These are phyloP conservation scores for Geococcyx californianus DNA, from an alignment of 2,113 vertebrate genomes.

Conservation along the genomic window DNA sequence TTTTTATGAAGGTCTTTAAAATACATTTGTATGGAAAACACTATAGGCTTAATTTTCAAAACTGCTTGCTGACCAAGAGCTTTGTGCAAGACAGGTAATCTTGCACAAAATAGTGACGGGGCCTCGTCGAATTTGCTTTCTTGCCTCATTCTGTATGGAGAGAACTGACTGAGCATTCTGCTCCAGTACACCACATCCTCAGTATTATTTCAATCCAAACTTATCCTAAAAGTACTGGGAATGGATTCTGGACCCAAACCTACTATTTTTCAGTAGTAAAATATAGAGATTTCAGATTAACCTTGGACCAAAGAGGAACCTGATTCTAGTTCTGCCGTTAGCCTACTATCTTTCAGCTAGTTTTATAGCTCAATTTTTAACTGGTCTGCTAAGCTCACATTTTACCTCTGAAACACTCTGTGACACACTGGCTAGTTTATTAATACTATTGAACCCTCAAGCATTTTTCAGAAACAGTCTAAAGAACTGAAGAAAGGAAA, in stretches of 20 bases:
- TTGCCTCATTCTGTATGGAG: background rate
- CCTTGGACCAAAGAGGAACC: background rate
- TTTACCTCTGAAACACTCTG: background rate
- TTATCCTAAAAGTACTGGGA: background rate
- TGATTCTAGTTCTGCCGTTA: background rate
- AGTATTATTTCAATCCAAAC: background rate
- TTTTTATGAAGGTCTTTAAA: background rate
- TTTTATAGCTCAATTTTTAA: background rate
- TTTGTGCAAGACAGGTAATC: background rate
- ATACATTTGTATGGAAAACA: background rate
- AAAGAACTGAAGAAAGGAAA: background rate
- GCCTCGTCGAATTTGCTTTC: background rate
- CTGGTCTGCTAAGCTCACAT: background rate
- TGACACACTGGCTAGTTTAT: background rate
- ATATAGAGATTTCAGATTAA: background rate
- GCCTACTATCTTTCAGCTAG: background rate
- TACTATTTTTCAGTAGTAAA: background rate
- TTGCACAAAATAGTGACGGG: background rate
- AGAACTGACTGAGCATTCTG: fast-evolving
- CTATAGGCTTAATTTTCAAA: background rate
- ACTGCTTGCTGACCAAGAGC: background rate
- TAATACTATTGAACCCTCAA: background rate
- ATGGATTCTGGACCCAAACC: background rate
- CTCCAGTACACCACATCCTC: background rate
- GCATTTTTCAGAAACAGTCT: background rate